Evolutionary conservation across 2,113 vertebrate genomes (phyloP).

Genomic region (Orcinus orca): DNA sequence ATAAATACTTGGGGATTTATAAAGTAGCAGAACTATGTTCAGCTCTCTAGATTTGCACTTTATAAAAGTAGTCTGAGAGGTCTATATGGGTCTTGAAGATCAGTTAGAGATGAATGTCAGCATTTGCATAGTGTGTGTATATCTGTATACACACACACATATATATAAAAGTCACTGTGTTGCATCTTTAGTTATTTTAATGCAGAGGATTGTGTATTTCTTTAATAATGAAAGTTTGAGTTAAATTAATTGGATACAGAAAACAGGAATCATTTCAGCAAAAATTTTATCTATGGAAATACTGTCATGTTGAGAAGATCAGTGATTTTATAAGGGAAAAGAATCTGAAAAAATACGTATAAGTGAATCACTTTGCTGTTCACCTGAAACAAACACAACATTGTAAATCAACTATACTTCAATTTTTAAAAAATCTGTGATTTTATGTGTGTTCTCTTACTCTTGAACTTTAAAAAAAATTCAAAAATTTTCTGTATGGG

Average conservation of each 20-base stretch:
- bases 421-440: background rate
- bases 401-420: background rate
- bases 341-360: background rate
- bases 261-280: background rate
- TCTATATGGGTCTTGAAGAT: background rate
- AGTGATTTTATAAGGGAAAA: background rate
- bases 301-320: background rate
- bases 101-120: background rate
- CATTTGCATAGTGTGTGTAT: background rate
- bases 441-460: background rate
- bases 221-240: slow-evolving; percentile 15
- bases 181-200: background rate
- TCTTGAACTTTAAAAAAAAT: background rate
- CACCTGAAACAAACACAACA: background rate
- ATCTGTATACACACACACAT: background rate
- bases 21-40: background rate
- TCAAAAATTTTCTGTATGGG: background rate
- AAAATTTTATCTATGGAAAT: background rate
- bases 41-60: background rate
- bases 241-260: background rate
- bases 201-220: background rate
- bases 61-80: background rate
- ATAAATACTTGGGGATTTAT: background rate
- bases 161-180: background rate
- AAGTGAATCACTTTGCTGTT: background rate